These are phyloP conservation scores for Chromoteleia sp. DNA, from an alignment of 2,888 invertebrate species.

Conservation along the genomic window DNA sequence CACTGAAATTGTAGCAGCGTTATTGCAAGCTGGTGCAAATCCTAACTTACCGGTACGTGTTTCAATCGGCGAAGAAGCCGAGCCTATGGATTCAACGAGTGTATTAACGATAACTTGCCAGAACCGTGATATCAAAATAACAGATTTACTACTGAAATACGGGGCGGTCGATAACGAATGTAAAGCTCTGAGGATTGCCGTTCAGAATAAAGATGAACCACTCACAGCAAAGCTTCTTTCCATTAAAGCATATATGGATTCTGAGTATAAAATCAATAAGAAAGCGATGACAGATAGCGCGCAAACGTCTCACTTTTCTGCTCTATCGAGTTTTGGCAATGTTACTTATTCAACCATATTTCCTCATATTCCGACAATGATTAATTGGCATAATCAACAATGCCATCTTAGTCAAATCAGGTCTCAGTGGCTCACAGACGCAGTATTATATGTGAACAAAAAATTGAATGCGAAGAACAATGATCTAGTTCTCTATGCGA, in stretches of 20 bases:
- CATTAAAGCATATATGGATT: conserved; percentile 95
- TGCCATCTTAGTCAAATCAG: conserved; percentile 90
- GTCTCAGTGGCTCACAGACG: conserved; percentile 93
- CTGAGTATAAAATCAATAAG: conserved; percentile 96
- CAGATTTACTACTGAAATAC: conserved; percentile 91
- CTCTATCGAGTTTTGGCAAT: conserved; percentile 86
- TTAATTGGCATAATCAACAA: conserved; percentile 96
- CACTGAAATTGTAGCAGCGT: conserved; percentile 88
- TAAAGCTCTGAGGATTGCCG: conserved; percentile 92
- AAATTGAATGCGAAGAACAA: conserved; percentile 88
- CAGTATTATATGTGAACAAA: conserved; percentile 93
- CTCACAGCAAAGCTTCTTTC: conserved; percentile 93
- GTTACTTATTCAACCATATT: conserved; percentile 92
- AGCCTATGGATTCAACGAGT: conserved; percentile 75
- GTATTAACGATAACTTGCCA: conserved; percentile 90
- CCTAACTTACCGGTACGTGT: conserved; percentile 90
- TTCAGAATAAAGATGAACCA: conserved; percentile 90
- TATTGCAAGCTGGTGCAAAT: conserved; percentile 92
- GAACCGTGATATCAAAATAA: conserved; percentile 89
- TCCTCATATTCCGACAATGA: conserved; percentile 93
- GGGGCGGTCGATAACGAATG: conserved; percentile 96
- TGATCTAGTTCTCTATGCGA: conserved; percentile 92
- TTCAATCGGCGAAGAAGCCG: conserved; percentile 84
- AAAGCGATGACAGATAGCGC: conserved; percentile 90
- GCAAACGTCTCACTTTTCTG: conserved; percentile 86